A percentile compares a stretch with the other conserved stretches of the same genome.
Evolutionary conservation across 1,140 invertebrate genomes (phyloP).

Genomic region (Cotesia vestalis): DNA sequence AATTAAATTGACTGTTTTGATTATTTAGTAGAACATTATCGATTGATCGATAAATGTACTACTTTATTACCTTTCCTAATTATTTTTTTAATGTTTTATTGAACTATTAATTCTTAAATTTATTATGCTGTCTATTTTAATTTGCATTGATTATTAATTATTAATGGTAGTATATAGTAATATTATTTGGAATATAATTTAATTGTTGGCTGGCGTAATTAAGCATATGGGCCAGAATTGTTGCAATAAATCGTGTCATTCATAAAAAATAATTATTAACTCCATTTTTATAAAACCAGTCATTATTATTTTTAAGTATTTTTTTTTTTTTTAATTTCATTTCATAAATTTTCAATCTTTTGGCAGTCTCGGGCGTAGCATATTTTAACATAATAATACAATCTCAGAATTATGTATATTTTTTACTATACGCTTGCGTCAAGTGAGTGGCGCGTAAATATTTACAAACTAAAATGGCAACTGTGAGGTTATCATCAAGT

Average conservation of each 20-base stretch:
- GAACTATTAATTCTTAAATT: neutral
- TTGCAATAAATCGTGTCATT: constrained; percentile 17
- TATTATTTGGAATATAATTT: neutral
- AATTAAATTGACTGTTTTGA: constrained; percentile 17
- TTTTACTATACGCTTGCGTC: too few species aligned
- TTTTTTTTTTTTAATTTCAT: neutral
- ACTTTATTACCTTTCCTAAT: neutral
- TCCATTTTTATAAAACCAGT: neutral
- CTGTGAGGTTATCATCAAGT: too few species aligned
- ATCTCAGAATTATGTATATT: too few species aligned
- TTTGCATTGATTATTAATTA: too few species aligned
- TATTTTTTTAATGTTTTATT: neutral
- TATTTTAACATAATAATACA: too few species aligned
- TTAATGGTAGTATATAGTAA: too few species aligned
- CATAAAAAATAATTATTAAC: neutral
- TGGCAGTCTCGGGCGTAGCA: too few species aligned
- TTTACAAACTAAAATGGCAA: too few species aligned
- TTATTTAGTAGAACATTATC: constrained; percentile 21
- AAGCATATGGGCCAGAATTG: constrained; percentile 7
- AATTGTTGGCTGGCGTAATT: neutral
- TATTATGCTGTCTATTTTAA: neutral
- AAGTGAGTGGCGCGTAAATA: too few species aligned
- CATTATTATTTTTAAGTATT: constrained; percentile 3
- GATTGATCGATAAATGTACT: constrained; percentile 25
- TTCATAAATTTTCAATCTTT: too few species aligned